Conservation (phyloP, 2,888 invertebrate species). For the Eurois occulta region DNA sequence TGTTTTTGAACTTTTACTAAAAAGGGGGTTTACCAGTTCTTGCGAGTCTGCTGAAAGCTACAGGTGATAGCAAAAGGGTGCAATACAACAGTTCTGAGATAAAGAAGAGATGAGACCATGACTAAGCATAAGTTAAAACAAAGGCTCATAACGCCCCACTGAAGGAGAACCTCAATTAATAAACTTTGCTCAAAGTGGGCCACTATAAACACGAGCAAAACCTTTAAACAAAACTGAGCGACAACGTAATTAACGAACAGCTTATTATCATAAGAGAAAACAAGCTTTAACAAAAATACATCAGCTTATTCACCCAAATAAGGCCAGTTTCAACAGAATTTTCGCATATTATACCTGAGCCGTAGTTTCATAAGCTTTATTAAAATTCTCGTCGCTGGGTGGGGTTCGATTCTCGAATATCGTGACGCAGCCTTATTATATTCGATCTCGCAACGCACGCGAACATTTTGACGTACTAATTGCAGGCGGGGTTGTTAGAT, state of each 20-base stretch:
- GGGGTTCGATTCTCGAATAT: constrained; percentile 76
- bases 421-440: constrained; percentile 84
- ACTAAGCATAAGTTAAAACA: not conserved
- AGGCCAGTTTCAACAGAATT: constrained; percentile 66
- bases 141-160: not conserved
- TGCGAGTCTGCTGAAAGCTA: not conserved
- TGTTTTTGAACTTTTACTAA: not conserved
- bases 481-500: constrained; percentile 76
- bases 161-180: constrained; percentile 15
- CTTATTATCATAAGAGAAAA: constrained; percentile 31
- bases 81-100: not conserved
- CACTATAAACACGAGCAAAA: constrained; percentile 27
- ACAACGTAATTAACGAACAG: constrained; percentile 40
- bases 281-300: constrained; percentile 44
- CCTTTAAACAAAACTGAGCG: constrained; percentile 12
- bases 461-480: constrained; percentile 82
- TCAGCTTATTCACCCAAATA: constrained; percentile 15
- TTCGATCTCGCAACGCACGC: constrained; percentile 83
- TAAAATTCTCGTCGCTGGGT: constrained; percentile 74
- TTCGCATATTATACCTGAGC: constrained; percentile 64
- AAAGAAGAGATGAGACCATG: not conserved
- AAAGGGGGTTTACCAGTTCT: not conserved
- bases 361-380: constrained; percentile 74
- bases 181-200: constrained; percentile 27
- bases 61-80: not conserved